These are phyloP conservation scores for Drosophila serrata DNA, from an alignment of 1,140 invertebrate genomes.

Conservation along the genomic window DNA sequence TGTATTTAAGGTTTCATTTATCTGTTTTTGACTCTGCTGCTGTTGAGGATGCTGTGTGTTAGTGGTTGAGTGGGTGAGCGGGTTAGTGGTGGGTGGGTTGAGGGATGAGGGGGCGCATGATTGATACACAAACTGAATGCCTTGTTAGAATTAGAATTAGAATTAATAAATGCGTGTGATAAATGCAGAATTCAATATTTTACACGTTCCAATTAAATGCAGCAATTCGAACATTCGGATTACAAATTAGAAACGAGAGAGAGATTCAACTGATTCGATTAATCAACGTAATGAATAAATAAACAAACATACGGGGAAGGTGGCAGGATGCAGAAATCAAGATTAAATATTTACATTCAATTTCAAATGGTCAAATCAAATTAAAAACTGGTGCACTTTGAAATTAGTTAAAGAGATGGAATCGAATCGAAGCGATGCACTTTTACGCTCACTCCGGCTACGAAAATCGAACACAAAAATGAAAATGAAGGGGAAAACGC, in stretches of 20 bases:
- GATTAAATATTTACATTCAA: constrained; percentile 48
- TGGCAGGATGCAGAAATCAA: constrained; percentile 16
- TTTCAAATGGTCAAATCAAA: constrained; percentile 34
- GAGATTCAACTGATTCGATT: constrained; percentile 28
- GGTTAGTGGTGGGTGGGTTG: constrained; percentile 13
- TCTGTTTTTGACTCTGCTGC: constrained; percentile 4
- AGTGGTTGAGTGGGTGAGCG: constrained; percentile 12
- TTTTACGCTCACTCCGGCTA: constrained; percentile 47
- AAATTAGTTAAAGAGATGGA: constrained; percentile 28
- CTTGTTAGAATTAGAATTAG: constrained; percentile 6
- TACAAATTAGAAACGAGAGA: constrained; percentile 29
- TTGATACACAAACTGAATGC: constrained; percentile 21
- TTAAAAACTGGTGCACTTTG: constrained; percentile 32
- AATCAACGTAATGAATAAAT: constrained; percentile 47
- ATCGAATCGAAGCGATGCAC: constrained; percentile 6
- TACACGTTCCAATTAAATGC: constrained; percentile 48
- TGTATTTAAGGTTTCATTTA: constrained; percentile 27
- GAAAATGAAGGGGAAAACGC: constrained; percentile 2
- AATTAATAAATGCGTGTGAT: constrained; percentile 33
- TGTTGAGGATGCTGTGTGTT: constrained; percentile 31
- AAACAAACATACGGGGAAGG: not conserved
- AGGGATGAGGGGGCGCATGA: not conserved
- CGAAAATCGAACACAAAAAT: constrained; percentile 15
- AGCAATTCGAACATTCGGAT: constrained; percentile 42
- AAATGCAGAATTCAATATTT: constrained; percentile 48